Evolutionary conservation across 2,113 vertebrate genomes (phyloP), one percentile per base, ranked within the genome.

Genomic region (Dicrurus megarhynchus): DNA sequence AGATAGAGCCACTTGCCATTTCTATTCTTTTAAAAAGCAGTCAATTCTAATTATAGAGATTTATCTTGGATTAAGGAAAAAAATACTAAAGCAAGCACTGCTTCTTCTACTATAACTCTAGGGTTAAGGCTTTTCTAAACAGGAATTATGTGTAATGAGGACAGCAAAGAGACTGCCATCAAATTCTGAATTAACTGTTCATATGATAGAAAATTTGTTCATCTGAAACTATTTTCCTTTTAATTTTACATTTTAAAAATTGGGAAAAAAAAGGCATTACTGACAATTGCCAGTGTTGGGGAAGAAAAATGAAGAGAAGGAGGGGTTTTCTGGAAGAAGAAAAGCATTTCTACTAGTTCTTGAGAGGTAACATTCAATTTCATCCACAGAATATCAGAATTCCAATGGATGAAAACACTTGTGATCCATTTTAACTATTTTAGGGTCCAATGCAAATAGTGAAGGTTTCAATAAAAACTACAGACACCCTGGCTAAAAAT

Each of bases 31-130:
- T 95, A 95, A 97, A 97, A 94, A 91, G 50, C 83, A 94, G 90
- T 94, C 92, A 96, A 77, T 96, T 97, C 85, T 95, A 95, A 96
- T 95, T 96, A 93, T 46, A 81, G 53, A 93, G 94, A 96, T 96
- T 96, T 96, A 96, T 90, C 83, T 89, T 90, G 80, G 83, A 91
- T 95, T 97, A 92, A 96, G 50, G 70, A 67, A 87, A 89, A 93
- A 93, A 86, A 78, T 52, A 61, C 56, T 61, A 55, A 92, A 75
- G 68, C 67, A 79, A 91, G 85, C 33, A 65, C 73, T 82, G 30
- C 63, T 94, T 23, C 44, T 81, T 89, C 79, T 74, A 44, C n/a
- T 90, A 41, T 82, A 87, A 88, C 20, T 93, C 73, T 83, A 89
- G 37, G 70, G 87, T 89, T 94, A 89, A 97, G 55, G 33, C 56